Base-by-base conservation (phyloP, 2,888 invertebrate genomes). In the Uropetala carovei region DNA sequence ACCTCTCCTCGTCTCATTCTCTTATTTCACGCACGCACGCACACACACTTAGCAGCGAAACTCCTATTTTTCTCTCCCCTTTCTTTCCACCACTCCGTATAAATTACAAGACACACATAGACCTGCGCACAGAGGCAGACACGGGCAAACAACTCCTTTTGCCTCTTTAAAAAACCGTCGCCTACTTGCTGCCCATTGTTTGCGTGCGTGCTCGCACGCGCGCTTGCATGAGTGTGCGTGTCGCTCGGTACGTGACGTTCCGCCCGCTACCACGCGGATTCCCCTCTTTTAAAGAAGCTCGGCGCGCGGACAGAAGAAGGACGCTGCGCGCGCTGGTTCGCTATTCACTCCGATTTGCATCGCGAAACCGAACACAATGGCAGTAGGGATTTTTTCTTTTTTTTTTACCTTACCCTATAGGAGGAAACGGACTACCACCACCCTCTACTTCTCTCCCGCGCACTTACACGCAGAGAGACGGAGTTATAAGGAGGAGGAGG, bases 111-210 rank as follows among this genome's bases (percentile, higher is more conserved):
- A 27, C 22, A 27, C 75, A 27, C 27, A 27, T 27, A 75, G 22
- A 13, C 43, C 75, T 4, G 75, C 27, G 27, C 75, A 75, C 75
- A 27, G 27, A 75, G 75, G 22, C 13, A 27, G 13, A 27, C 75
- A 14, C 22, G 27, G 27, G 22, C 75, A 75, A 75, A 75, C 75
- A 75, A 43, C 43, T 43, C 43, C 43, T 43, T 43, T 43, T 43
- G 1, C 75, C 11, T 75, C 22, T 75, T 68, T 75, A 27, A 75
- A 75, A 75, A 75, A 75, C 75, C 27, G 13, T 75, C 75, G n/a
- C 75, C 75, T 22, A n/a, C 75, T 27, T 75, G 75, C 75, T 75
- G 18, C 75, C 75, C 75, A 75, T 75, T 75, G 75, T 75, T 10
- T 22, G 75, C 10, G 75, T 13, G 13, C 22, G 43, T 43, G 43